Evolutionary conservation across 2,113 vertebrate genomes (phyloP), one percentile per base, ranked within the genome.

Genomic region (Myodes glareolus): DNA sequence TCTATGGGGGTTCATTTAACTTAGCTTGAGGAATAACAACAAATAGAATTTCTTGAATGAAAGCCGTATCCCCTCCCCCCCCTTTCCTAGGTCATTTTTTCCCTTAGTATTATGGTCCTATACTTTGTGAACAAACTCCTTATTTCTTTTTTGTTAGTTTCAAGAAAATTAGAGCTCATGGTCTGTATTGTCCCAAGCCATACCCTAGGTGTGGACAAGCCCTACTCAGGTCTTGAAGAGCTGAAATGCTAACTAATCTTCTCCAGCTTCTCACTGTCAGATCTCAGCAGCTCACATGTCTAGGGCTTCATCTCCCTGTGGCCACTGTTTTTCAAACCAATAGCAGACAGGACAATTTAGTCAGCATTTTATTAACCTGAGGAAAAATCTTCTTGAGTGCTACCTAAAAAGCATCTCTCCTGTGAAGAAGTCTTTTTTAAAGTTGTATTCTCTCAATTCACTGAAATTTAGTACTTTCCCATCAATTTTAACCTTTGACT

Each of bases 401-500:
- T 81, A 77, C 75, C 76, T 85, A 90, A 61, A 88, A 91, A 47
- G 3, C 10, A 68, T 63, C 7, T 86, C 58, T 55, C 33, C 13
- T 58, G 19, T 19, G 45, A 29, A 45, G 33, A 90, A 75, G 27
- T 76, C 31, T 72, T 84, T 92, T 45, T 7, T 10, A 6, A 77
- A 87, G 47, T 47, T 90, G 12, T 36, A 31, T 47, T 95, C 55
- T 93, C 16, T 77, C 55, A 61, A 0, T 33, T 42, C 21, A 39
- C 78, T 90, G 39, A 80, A 87, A 80, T 50, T 36, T 23, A 50
- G 11, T n/a, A 75, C n/a, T 4, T 92, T 96, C 5, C 27, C 42
- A 25, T 93, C 0, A 27, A 39, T 55, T 96, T 93, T 90, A 89
- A 96, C n/a, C 75, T 95, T 90, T 91, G 70, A 39, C 11, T 39